Evolutionary conservation across 2,797 vertebrate genomes (phyloP).

Genomic region (Malacoraja senta): DNA sequence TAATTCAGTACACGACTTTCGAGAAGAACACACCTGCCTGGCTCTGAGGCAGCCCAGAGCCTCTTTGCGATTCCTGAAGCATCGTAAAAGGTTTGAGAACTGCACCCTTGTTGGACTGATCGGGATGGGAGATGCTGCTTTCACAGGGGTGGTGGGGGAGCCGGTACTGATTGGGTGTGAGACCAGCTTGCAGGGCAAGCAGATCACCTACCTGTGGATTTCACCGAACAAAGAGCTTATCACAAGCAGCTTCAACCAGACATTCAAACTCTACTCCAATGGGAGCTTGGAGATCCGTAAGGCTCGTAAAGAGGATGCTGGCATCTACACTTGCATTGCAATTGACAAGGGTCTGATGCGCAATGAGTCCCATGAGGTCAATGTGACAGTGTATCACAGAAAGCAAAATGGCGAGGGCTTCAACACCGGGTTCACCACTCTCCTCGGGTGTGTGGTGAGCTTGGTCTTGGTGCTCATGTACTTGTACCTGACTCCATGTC

Average conservation of each 20-base stretch:
- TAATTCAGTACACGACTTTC: slow-evolving; percentile 67
- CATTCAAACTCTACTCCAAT: slow-evolving; percentile 64
- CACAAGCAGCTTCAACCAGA: slow-evolving; percentile 61
- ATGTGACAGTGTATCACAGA: slow-evolving; percentile 64
- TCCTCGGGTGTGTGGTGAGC: slow-evolving; percentile 82
- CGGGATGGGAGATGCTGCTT: slow-evolving; percentile 48
- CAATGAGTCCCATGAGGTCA: slow-evolving; percentile 73
- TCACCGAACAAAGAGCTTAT: slow-evolving; percentile 70
- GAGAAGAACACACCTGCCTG: slow-evolving; percentile 68
- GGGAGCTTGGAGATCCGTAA: slow-evolving; percentile 72
- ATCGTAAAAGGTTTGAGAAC: slow-evolving; percentile 67
- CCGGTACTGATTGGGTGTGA: slow-evolving; percentile 66
- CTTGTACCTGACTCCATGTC: slow-evolving; percentile 80
- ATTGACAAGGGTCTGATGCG: slow-evolving; percentile 57
- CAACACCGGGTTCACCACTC: slow-evolving; percentile 83
- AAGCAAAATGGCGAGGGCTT: slow-evolving; percentile 59
- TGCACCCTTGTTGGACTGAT: slow-evolving; percentile 57
- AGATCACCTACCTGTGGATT: slow-evolving; percentile 72
- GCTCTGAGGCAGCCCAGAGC: slow-evolving; percentile 61
- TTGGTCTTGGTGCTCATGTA: slow-evolving; percentile 82
- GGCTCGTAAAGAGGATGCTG: slow-evolving; percentile 59
- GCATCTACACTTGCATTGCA: slow-evolving; percentile 77
- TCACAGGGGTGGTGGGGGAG: slow-evolving; percentile 54
- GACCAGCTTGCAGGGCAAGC: slow-evolving; percentile 45
- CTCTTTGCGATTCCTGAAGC: slow-evolving; percentile 67